Evolutionary conservation across 2,888 invertebrate genomes (phyloP), one percentile per base, ranked within the genome.

Genomic region (Yponomeuta plumbellus): DNA sequence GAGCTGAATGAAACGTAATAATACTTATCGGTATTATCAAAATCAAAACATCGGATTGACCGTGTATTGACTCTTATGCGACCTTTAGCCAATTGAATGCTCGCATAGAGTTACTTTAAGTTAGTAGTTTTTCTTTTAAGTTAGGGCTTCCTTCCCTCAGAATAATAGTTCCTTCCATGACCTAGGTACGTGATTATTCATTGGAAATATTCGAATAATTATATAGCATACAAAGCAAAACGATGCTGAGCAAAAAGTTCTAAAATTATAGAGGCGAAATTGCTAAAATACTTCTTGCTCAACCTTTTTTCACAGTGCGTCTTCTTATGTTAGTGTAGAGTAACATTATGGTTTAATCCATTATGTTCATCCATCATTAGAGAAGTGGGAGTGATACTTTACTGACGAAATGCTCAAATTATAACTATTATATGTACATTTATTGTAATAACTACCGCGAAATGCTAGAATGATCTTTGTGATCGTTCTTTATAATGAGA

Each of bases 291-390:
- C 44, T 52, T 52, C 44, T 52, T 52, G 44, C 44, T 52, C 17
- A 52, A 52, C 44, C 5, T 52, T 39, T 52, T 52, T 52, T 52
- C 8, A 34, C 34, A 34, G 44, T 17, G 44, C 17, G 44, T 52
- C 44, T 8, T 34, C 34, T 13, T 17, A 52, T 17, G 17, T 17
- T 52, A 52, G 17, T 52, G 44, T 17, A 17, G 17, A 4, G 44
- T 52, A 52, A 52, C 44, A 17, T 34, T 52, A 52, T 52, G 44
- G 44, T 52, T 52, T 52, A 52, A 52, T 52, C 44, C 44, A 52
- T 52, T 52, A 52, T 52, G 44, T 5, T 52, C 44, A 52, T 17
- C 44, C 44, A 52, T 52, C 44, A 52, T 52, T 52, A 52, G 44
- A 52, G 17, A 13, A 52, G 44, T 52, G 44, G 44, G 44, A 52